Evolutionary conservation across 1,140 invertebrate species (phyloP).

Genomic region (Sinella curviseta): DNA sequence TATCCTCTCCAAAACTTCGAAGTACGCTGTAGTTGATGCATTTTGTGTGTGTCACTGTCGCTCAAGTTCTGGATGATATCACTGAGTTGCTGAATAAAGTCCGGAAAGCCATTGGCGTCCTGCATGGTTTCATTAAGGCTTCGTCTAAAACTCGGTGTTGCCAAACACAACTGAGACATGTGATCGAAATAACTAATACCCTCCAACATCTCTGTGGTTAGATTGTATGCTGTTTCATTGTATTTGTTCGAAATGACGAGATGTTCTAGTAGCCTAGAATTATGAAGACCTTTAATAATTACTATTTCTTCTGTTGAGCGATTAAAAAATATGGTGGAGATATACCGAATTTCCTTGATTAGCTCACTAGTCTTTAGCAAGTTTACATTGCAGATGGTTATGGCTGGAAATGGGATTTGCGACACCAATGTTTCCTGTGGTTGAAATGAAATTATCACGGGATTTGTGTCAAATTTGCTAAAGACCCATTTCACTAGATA

Average conservation of each 20-base stretch:
- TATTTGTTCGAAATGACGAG: too few relatives aligned
- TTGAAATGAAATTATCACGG: neutral
- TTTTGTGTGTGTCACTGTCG: too few relatives aligned
- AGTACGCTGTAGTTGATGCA: too few relatives aligned
- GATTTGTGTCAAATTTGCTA: neutral
- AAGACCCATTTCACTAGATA: neutral
- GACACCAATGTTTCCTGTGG: neutral
- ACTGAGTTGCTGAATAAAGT: neutral
- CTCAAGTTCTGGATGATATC: neutral
- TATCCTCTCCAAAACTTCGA: too few relatives aligned
- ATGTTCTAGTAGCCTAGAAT: too few relatives aligned
- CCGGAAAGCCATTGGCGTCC: neutral
- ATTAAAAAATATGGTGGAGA: neutral
- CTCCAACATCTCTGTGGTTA: too few relatives aligned
- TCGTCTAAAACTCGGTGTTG: neutral
- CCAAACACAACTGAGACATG: neutral
- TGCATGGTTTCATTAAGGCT: neutral
- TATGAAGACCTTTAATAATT: too few relatives aligned
- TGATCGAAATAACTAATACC: neutral
- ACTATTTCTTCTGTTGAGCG: too few relatives aligned
- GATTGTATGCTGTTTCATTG: too few relatives aligned
- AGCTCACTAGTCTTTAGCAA: neutral
- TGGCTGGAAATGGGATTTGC: conserved; percentile 5
- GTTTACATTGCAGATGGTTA: conserved; percentile 17
- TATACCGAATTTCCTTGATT: neutral